Conservation (phyloP, 2,888 invertebrate genomes). For the Drosophila parthenogenetica region DNA sequence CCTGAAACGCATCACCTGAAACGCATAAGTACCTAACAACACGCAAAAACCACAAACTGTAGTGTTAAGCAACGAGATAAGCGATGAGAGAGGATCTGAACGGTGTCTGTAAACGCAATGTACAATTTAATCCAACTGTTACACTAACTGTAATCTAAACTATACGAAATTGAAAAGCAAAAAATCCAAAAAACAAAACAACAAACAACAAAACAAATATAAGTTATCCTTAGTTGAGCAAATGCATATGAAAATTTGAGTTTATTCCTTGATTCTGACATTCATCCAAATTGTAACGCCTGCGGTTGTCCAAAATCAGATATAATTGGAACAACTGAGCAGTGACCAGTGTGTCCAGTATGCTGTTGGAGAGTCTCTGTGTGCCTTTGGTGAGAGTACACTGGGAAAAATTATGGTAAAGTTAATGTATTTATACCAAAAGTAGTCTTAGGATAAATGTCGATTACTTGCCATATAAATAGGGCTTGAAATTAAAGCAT, state of each 20-base stretch:
- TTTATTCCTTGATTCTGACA: conserved; percentile 13
- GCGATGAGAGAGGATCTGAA: conserved; percentile 50
- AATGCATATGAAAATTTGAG: conserved; percentile 21
- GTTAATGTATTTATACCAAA: too few relatives aligned
- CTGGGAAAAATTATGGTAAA: too few relatives aligned
- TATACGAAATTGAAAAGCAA: conserved; percentile 30
- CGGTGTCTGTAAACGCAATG: conserved; percentile 49
- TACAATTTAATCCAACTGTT: conserved; percentile 67
- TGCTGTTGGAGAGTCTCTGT: neutral
- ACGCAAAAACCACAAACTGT: conserved; percentile 12
- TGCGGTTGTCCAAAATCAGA: conserved; percentile 26
- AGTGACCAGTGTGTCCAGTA: neutral
- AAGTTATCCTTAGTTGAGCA: conserved; percentile 64
- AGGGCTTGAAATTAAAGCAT: too few relatives aligned
- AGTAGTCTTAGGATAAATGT: too few relatives aligned
- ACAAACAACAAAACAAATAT: conserved; percentile 41
- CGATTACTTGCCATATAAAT: too few relatives aligned
- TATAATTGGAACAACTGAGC: conserved; percentile 29
- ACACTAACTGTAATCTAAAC: conserved; percentile 64
- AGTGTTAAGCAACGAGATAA: conserved; percentile 51
- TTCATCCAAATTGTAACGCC: conserved; percentile 4
- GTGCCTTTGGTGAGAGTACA: neutral
- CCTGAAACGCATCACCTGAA: conserved; percentile 34
- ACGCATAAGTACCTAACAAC: conserved; percentile 49
- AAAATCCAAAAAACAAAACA: too few relatives aligned